Base-by-base conservation (phyloP, 2,888 invertebrate genomes). In the Aricia artaxerxes region DNA sequence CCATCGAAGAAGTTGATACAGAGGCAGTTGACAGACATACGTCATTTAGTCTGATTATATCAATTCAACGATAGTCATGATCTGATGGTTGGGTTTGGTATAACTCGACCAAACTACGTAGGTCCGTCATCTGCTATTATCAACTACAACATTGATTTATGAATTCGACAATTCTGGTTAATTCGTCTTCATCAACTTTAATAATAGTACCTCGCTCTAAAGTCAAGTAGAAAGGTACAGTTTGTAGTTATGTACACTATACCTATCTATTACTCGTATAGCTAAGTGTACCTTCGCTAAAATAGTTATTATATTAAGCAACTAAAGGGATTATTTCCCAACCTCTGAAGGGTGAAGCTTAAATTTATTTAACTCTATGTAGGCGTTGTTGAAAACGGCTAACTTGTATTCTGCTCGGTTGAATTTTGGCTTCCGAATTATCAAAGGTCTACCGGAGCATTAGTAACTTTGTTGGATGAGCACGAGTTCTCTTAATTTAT, bases 401-500 rank as follows among this genome's bases (percentile, higher is more conserved):
- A 69, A 35, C 69, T 69, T 38, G 69, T 69, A 35, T 69, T 69
- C 16, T 35, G 44, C 24, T 49, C n/a, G 13, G 31, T 35, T 35
- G 44, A 24, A 35, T 44, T 64, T n/a, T 44, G 53, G 35, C n/a
- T 69, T 49, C 44, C 49, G 4, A n/a, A 64, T 78, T 78, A 44
- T 69, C 44, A 64, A 38, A 40, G 44, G 44, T 64, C 61, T 78
- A 61, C 40, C 13, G 44, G 64, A 78, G 57, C 61, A 78, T 64
- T 78, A 78, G 31, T 78, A 49, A 78, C 61, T 64, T 49, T 35
- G 72, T 53, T 72, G 53, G 72, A 72, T 69, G 69, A 78, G 31
- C 72, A 64, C 78, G 78, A 44, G 61, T 24, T 64, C 72, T 69
- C 53, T 78, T 78, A 78, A 78, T 78, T 73, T 78, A 78, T 78